Conservation (phyloP, 2,797 vertebrate species). For the Chanos chanos region DNA sequence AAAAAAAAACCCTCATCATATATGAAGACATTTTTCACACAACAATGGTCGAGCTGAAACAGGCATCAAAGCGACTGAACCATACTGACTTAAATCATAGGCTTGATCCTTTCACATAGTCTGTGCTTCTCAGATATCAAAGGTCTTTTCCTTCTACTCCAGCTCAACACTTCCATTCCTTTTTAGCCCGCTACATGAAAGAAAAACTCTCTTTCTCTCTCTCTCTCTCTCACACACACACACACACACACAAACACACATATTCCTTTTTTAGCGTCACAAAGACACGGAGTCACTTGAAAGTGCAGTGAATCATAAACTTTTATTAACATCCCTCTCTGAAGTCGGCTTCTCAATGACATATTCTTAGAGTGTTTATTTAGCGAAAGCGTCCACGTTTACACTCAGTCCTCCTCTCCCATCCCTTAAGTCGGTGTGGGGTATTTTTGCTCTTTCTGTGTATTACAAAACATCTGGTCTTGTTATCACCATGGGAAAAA, state of each 20-base stretch:
- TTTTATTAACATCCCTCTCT: slow-evolving; percentile 39
- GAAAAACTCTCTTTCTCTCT: slow-evolving; percentile 56
- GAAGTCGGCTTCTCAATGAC: slow-evolving; percentile 30
- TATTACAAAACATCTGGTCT: slow-evolving; percentile 57
- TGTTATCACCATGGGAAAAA: slow-evolving; percentile 64
- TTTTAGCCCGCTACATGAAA: slow-evolving; percentile 68
- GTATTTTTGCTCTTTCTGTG: slow-evolving; percentile 36
- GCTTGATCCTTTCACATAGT: slow-evolving; percentile 60
- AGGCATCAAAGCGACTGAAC: slow-evolving; percentile 52
- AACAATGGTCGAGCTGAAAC: slow-evolving; percentile 48
- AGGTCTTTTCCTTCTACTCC: slow-evolving; percentile 52
- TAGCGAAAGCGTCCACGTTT: slow-evolving; percentile 33
- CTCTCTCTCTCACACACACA: slow-evolving; percentile 49
- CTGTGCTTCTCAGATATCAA: slow-evolving; percentile 70
- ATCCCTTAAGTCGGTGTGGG: slow-evolving; percentile 9
- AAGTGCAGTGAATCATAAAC: slow-evolving; percentile 50
- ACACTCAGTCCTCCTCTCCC: slow-evolving; percentile 19
- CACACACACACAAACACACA: no score
- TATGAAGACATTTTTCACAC: slow-evolving; percentile 41
- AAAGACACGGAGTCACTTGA: slow-evolving; percentile 54
- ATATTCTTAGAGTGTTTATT: slow-evolving; percentile 36
- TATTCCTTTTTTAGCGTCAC: no score
- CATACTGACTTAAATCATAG: slow-evolving; percentile 58
- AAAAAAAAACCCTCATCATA: slow-evolving; percentile 20
- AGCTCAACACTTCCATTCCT: slow-evolving; percentile 62